Base-by-base conservation (phyloP, 2,888 invertebrate genomes). In the Cerastoderma edule region DNA sequence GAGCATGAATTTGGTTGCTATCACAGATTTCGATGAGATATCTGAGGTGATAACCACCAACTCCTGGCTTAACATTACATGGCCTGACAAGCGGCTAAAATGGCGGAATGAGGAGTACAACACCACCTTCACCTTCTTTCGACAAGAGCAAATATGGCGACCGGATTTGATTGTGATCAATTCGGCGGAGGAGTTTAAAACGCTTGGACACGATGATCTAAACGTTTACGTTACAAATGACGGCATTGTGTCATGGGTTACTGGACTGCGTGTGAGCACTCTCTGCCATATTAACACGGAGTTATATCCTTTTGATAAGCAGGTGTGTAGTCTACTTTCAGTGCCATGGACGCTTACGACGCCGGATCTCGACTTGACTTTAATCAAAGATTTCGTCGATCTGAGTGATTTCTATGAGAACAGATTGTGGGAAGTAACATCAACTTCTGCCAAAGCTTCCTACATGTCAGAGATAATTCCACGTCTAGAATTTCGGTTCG, bases 71-170 rank as follows among this genome's bases (percentile, higher is more conserved):
- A n/a, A 22, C 16, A 6, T n/a, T 4, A n/a, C 13, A 10, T 60
- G 60, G 60, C 35, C 24, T 13, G 60, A 60, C 27, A 19, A 10
- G 0, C 24, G 13, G 24, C n/a, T 60, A 22, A n/a, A 6, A 5
- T 60, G 60, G 60, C n/a, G 39, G 2, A 35, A 35, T 22, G 2
- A 13, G 13, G 39, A 35, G 1, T 60, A 24, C 33, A 60, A 60
- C 19, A 39, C 39, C 10, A 39, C 60, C 6, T 0, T 2, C 22
- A 60, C 35, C 22, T 24, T 39, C 13, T 19, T 60, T 28, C 35
- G 27, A 60, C 60, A 39, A 3, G 27, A 39, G 13, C 60, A 60
- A 24, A 60, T 60, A 35, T 60, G 60, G 60, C 39, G 35, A 39
- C 60, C 60, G 2, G 60, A 60, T 10, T 39, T 60, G 5, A 19